These are phyloP conservation scores for Pseudanteris insignis DNA, from an alignment of 2,888 invertebrate species.

Conservation along the genomic window DNA sequence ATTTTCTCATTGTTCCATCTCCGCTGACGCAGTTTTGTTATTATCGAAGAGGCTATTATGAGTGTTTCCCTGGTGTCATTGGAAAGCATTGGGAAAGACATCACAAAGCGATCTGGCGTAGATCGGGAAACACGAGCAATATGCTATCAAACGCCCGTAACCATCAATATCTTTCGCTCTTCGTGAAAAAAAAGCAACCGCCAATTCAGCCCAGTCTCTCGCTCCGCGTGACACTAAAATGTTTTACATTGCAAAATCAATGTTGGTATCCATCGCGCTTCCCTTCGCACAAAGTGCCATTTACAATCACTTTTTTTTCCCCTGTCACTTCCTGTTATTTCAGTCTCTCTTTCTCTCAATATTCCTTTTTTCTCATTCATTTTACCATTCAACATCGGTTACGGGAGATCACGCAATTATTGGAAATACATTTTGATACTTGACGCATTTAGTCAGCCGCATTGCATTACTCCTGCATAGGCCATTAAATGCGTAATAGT, in stretches of 20 bases:
- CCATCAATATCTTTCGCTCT: conserved; percentile 62
- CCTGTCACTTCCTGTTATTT: conserved; percentile 42
- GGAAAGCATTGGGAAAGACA: conserved; percentile 63
- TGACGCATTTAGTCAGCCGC: conserved; percentile 30
- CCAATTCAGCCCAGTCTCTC: conserved; percentile 23
- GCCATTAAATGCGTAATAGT: too few species aligned
- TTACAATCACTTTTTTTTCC: conserved; percentile 45
- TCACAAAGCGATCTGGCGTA: conserved; percentile 62
- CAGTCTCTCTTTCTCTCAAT: conserved; percentile 12
- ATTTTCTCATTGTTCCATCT: conserved; percentile 34
- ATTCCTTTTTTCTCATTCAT: conserved; percentile 32
- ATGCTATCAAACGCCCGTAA: conserved; percentile 67
- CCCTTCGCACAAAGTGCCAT: conserved; percentile 37
- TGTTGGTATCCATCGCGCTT: conserved; percentile 54
- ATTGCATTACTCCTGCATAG: too few species aligned
- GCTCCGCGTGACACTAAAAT: conserved; percentile 54
- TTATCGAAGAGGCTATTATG: conserved; percentile 49
- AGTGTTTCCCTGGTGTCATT: conserved; percentile 52
- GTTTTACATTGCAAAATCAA: conserved; percentile 67
- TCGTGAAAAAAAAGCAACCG: conserved; percentile 45
- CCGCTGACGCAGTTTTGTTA: conserved; percentile 15
- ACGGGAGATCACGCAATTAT: conserved; percentile 64
- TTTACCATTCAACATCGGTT: conserved; percentile 48
- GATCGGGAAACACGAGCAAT: conserved; percentile 61
- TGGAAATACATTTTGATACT: conserved; percentile 60